Conservation (phyloP, 2,113 vertebrate genomes). For the Phylloscopus whistleri region DNA sequence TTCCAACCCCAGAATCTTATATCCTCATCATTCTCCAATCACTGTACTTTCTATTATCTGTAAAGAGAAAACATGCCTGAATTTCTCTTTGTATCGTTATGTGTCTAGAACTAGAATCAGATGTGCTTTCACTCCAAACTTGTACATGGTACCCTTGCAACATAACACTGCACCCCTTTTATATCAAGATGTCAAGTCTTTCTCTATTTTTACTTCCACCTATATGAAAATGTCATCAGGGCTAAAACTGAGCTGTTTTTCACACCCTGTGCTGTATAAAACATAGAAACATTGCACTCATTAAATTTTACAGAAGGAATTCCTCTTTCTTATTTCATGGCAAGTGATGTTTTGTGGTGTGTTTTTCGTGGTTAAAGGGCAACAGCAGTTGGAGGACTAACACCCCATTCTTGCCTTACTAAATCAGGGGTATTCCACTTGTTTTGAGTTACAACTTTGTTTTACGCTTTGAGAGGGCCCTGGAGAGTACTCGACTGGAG, state of each 20-base stretch:
- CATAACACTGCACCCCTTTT: neutral
- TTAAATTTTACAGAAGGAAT: slow-evolving; percentile 60
- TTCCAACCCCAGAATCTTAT: neutral
- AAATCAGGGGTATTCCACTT: slow-evolving; percentile 5
- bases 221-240: slow-evolving; percentile 60
- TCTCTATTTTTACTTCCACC: slow-evolving; percentile 49
- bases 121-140: slow-evolving; percentile 20
- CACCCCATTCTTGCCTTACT: neutral
- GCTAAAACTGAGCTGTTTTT: slow-evolving; percentile 58
- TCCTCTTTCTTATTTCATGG: neutral
- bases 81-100: neutral
- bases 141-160: neutral
- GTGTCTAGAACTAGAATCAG: slow-evolving; percentile 39
- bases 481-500: neutral
- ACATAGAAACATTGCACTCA: slow-evolving; percentile 18
- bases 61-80: neutral
- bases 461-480: neutral
- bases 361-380: slow-evolving; percentile 19
- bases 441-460: neutral
- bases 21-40: neutral
- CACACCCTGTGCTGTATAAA: slow-evolving; percentile 45
- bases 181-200: slow-evolving; percentile 34
- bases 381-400: neutral
- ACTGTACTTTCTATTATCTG: neutral
- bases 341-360: slow-evolving; percentile 6